Percentiles rank a stretch among this genome's conserved stretches.
phyloP scores from a whole-genome alignment of 2,113 vertebrate species.

The Otus sunia region DNA sequence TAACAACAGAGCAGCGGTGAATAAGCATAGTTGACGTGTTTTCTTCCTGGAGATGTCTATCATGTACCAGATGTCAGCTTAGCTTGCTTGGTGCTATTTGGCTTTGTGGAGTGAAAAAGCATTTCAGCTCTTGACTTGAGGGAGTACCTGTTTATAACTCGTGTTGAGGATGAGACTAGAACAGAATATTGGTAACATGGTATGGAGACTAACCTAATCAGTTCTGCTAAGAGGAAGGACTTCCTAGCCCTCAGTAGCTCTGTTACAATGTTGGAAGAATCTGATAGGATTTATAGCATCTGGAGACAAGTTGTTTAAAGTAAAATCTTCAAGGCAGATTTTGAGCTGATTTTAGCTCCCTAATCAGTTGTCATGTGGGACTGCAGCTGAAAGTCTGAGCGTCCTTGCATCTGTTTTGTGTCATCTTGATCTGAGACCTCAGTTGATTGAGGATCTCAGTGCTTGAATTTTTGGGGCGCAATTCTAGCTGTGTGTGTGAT shows the following conservation, averaged over 20 bases:
- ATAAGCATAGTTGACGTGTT: neutral
- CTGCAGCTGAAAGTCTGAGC: neutral
- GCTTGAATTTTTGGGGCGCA: neutral
- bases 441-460: neutral
- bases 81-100: neutral
- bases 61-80: neutral
- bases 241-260: neutral
- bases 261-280: neutral
- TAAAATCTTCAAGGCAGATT: neutral
- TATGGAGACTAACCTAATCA: neutral
- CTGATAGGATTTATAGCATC: neutral
- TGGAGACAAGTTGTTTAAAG: neutral
- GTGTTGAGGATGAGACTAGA: neutral
- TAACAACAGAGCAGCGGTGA: neutral
- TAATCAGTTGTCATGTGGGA: neutral
- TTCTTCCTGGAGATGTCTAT: neutral
- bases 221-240: neutral
- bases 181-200: neutral
- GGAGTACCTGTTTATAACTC: neutral
- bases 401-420: neutral
- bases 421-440: neutral
- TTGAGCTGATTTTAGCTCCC: neutral
- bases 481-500: neutral
- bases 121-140: neutral
- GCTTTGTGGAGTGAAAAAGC: neutral